Conservation (phyloP, 1,140 invertebrate species). For the Calliphora vicina region DNA sequence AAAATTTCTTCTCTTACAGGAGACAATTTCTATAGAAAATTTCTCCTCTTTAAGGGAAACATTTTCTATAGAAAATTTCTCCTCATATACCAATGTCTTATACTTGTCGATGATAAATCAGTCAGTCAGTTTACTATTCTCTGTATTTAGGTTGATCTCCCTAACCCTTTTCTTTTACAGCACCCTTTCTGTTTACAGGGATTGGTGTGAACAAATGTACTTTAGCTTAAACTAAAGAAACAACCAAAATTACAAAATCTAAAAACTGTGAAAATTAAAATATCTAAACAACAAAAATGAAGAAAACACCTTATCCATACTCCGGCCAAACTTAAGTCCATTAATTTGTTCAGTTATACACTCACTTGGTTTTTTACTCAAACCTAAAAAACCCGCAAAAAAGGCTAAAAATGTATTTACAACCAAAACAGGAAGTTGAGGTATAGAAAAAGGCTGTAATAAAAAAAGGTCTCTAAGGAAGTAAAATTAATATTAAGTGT, state of each 20-base stretch:
- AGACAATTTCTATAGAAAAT: too few relatives aligned
- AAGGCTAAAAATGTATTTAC: neutral
- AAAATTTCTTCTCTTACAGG: too few relatives aligned
- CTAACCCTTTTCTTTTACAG: too few relatives aligned
- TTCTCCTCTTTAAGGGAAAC: too few relatives aligned
- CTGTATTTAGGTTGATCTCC: too few relatives aligned
- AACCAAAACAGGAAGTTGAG: neutral
- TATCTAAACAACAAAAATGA: conserved; percentile 14
- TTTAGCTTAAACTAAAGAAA: too few relatives aligned
- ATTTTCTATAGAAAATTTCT: too few relatives aligned
- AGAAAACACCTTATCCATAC: neutral
- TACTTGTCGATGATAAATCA: too few relatives aligned
- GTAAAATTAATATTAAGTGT: conserved; percentile 35
- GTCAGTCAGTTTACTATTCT: too few relatives aligned
- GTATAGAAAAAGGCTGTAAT: neutral
- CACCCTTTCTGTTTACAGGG: too few relatives aligned
- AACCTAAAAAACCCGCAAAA: neutral
- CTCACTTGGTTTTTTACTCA: neutral
- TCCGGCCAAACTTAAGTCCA: neutral
- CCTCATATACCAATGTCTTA: too few relatives aligned
- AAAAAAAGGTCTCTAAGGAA: conserved; percentile 22
- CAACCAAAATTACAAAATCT: neutral
- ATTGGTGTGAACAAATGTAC: too few relatives aligned
- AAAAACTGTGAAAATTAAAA: conserved; percentile 27
- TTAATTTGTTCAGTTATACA: neutral